phyloP scores from a whole-genome alignment of 2,888 invertebrate species.

The Gryllus longicercus region DNA sequence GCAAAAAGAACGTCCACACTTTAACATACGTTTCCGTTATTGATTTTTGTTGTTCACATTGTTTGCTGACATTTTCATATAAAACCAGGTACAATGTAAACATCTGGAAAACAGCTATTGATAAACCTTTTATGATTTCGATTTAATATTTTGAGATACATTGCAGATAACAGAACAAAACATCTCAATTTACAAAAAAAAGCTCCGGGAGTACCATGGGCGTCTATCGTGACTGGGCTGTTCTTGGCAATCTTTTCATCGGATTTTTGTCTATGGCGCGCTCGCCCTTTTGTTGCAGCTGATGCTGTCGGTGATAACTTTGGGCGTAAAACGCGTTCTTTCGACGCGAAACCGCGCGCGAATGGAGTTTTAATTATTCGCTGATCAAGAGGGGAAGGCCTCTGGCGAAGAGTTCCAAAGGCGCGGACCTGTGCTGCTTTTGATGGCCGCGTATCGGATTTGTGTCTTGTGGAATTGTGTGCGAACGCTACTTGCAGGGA shows the following conservation, averaged over 20 bases:
- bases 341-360: background rate
- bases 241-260: slow-evolving; percentile 8
- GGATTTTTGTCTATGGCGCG: slow-evolving; percentile 17
- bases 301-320: slow-evolving; percentile 17
- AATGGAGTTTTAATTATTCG: slow-evolving; percentile 4
- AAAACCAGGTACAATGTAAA: slow-evolving; percentile 17
- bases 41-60: background rate
- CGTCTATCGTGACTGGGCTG: background rate
- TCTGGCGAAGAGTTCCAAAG: background rate
- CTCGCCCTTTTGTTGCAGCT: background rate
- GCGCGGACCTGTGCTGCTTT: background rate
- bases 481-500: background rate
- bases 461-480: slow-evolving; percentile 5
- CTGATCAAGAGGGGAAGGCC: slow-evolving; percentile 3
- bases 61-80: background rate
- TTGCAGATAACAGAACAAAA: slow-evolving; percentile 17
- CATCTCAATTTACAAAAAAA: slow-evolving; percentile 17
- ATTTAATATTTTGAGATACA: slow-evolving; percentile 10
- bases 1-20: background rate
- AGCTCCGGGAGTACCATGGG: background rate
- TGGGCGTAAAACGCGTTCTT: background rate
- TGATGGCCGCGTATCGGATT: slow-evolving; percentile 6
- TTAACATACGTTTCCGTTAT: background rate
- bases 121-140: slow-evolving; percentile 17
- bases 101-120: slow-evolving; percentile 9